These are phyloP conservation scores for Caenorhabditis sp. DNA, from an alignment of 2,888 invertebrate species.

Conservation along the genomic window DNA sequence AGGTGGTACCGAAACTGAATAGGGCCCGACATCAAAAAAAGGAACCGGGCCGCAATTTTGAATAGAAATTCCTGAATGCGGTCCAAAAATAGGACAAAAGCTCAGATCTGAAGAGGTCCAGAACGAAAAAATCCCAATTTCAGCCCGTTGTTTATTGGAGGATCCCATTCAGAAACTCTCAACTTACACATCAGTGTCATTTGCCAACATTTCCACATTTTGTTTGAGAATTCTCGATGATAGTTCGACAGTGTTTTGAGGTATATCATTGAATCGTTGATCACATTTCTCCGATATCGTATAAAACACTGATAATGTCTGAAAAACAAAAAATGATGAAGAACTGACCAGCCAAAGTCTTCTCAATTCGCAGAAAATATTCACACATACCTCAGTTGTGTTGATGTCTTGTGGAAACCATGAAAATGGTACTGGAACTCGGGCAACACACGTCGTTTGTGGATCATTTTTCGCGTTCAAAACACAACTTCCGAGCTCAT, in stretches of 20 bases:
- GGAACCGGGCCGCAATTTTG: no score
- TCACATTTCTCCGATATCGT: slow-evolving; percentile 53
- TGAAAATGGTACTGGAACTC: slow-evolving; percentile 60
- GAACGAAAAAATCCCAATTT: no score
- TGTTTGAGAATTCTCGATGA: slow-evolving; percentile 21
- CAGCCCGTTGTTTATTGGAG: no score
- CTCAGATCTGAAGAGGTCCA: no score
- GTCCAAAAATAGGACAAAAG: no score
- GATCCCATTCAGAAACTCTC: no score
- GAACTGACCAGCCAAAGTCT: not conserved
- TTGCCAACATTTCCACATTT: slow-evolving; percentile 27
- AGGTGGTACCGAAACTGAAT: no score
- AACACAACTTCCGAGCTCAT: slow-evolving; percentile 42
- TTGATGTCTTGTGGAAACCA: slow-evolving; percentile 50
- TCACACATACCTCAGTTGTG: slow-evolving; percentile 22
- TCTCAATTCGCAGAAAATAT: slow-evolving; percentile 19
- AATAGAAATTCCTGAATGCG: no score
- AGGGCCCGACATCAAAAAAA: no score
- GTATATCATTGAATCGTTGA: slow-evolving; percentile 50
- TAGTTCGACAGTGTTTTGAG: slow-evolving; percentile 39
- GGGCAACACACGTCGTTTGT: slow-evolving; percentile 56
- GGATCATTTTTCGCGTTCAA: slow-evolving; percentile 43
- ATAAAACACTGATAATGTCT: slow-evolving; percentile 48
- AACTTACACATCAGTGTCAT: slow-evolving; percentile 26
- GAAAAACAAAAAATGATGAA: slow-evolving; percentile 7